These are phyloP conservation scores for Cynodonichthys magdalenae DNA, from an alignment of 2,797 vertebrate genomes.

Conservation along the genomic window DNA sequence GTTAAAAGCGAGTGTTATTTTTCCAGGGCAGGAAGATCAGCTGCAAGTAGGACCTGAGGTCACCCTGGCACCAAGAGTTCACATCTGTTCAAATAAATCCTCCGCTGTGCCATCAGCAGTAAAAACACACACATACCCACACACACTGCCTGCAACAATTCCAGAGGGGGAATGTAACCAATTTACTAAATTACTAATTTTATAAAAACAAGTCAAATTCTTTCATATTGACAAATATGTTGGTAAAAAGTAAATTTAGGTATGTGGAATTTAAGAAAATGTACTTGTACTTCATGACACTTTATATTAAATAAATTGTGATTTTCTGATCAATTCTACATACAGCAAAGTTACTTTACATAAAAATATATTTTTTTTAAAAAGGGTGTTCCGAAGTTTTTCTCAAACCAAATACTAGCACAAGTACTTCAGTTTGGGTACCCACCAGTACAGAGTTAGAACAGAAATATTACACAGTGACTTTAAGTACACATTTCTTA, in stretches of 20 bases:
- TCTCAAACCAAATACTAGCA: too few species aligned
- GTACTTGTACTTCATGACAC: neutral
- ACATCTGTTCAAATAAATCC: constrained; percentile 84
- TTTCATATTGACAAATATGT: neutral
- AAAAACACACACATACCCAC: constrained; percentile 51
- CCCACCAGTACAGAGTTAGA: too few species aligned
- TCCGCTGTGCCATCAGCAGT: constrained; percentile 71
- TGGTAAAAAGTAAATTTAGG: neutral
- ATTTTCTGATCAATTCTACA: too few species aligned
- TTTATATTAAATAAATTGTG: too few species aligned
- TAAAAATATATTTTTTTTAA: too few species aligned
- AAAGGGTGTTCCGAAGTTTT: too few species aligned
- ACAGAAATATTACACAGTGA: too few species aligned
- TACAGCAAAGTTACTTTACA: too few species aligned
- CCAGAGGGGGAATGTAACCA: constrained; percentile 7
- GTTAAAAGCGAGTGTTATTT: constrained; percentile 74
- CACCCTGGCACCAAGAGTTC: constrained; percentile 71
- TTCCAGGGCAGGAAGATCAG: constrained; percentile 77
- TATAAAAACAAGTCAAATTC: neutral
- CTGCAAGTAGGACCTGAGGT: constrained; percentile 73
- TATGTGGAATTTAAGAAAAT: too few species aligned
- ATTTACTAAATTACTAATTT: constrained; percentile 3
- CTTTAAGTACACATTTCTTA: too few species aligned
- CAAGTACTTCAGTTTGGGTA: too few species aligned
- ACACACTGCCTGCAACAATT: neutral